Evolutionary conservation across 2,797 vertebrate genomes (phyloP).

Genomic region (Chloroceryle inda): DNA sequence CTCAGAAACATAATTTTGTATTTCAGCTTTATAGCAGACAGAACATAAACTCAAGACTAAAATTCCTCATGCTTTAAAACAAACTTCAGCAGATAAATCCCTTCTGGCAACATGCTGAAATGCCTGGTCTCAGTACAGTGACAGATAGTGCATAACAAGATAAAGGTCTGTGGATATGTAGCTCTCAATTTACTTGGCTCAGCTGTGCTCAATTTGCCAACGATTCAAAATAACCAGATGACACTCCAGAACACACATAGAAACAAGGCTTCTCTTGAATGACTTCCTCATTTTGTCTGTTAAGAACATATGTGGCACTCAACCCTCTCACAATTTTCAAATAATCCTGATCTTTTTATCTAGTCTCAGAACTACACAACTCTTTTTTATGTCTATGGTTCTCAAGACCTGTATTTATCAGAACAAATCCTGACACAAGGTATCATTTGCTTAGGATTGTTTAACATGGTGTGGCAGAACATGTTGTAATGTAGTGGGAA

Average conservation of each 20-base stretch:
- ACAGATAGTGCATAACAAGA: not conserved
- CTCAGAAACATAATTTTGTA: not conserved
- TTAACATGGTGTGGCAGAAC: constrained; percentile 4
- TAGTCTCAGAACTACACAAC: not conserved
- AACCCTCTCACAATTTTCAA: not conserved
- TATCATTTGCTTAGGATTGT: not conserved
- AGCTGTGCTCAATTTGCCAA: not conserved
- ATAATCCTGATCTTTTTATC: not conserved
- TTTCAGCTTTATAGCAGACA: not conserved
- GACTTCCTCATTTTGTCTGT: not conserved
- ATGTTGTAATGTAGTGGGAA: not conserved
- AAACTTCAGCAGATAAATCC: not conserved
- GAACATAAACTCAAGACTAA: not conserved
- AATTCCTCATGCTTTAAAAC: not conserved
- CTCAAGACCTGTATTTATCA: not conserved
- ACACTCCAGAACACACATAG: not conserved
- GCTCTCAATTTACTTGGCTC: not conserved
- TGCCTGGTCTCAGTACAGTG: not conserved
- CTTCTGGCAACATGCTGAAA: not conserved
- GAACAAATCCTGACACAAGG: not conserved
- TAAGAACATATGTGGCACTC: fast-evolving
- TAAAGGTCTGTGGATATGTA: not conserved
- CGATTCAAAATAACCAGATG: not conserved
- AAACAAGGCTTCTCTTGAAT: not conserved
- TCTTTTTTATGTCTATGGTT: not conserved